Evolutionary conservation across 2,888 invertebrate genomes (phyloP).

Genomic region (Ornithoptera alexandrae): DNA sequence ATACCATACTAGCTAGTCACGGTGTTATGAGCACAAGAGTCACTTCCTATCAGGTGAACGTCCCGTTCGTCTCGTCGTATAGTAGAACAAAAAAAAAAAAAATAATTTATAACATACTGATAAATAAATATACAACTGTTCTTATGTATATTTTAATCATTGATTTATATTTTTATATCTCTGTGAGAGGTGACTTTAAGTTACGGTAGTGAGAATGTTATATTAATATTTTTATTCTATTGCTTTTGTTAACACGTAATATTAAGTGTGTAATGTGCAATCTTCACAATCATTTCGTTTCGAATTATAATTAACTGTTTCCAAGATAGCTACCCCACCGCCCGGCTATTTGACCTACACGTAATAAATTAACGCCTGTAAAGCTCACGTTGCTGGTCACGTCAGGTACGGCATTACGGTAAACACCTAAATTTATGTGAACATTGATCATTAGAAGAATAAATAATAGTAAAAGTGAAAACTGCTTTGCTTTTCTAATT

Average conservation of each 20-base stretch:
- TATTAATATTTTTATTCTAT: not conserved
- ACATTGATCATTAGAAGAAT: not conserved
- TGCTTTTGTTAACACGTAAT: not conserved
- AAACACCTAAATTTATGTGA: not conserved
- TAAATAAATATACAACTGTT: too few relatives aligned
- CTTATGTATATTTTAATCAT: too few relatives aligned
- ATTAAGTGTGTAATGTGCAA: not conserved
- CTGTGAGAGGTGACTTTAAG: too few relatives aligned
- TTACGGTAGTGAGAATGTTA: too few relatives aligned
- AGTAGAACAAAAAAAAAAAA: too few relatives aligned
- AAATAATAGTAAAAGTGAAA: not conserved
- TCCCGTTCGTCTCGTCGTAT: too few relatives aligned
- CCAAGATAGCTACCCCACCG: conserved; percentile 30
- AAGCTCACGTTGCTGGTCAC: conserved; percentile 10
- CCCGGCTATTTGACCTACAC: conserved; percentile 30
- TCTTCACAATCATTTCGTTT: conserved; percentile 26
- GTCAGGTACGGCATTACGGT: conserved; percentile 15
- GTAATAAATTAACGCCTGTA: conserved; percentile 38
- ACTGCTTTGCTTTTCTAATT: not conserved
- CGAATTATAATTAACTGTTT: conserved; percentile 45
- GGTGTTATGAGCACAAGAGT: too few relatives aligned
- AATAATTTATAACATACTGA: too few relatives aligned
- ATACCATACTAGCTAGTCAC: too few relatives aligned
- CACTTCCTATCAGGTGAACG: too few relatives aligned
- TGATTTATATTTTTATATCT: too few relatives aligned